These are phyloP conservation scores for Drosophila sucinea DNA, from an alignment of 1,140 invertebrate genomes.

Conservation along the genomic window DNA sequence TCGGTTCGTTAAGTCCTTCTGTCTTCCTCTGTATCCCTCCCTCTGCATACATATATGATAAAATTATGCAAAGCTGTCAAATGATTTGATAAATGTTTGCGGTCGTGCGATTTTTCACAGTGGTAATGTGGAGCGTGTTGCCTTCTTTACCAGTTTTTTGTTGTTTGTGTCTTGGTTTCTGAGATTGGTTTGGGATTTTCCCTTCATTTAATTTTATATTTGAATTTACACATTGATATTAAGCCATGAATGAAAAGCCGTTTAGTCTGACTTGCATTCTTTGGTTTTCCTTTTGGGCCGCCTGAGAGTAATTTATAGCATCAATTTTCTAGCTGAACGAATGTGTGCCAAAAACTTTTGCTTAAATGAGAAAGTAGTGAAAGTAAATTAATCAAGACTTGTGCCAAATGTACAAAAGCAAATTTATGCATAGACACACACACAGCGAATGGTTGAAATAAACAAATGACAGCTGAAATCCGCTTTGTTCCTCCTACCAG, in stretches of 20 bases:
- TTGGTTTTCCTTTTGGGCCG: not conserved
- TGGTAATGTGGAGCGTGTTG: slow-evolving; percentile 1
- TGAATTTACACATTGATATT: slow-evolving; percentile 12
- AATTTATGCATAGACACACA: slow-evolving; percentile 21
- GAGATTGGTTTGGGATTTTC: slow-evolving; percentile 4
- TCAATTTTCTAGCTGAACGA: slow-evolving; percentile 4
- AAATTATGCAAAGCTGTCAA: slow-evolving; percentile 43
- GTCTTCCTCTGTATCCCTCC: not conserved
- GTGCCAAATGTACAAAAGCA: slow-evolving; percentile 5
- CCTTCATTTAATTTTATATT: slow-evolving; percentile 27
- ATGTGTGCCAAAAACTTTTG: not conserved
- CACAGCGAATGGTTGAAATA: not conserved
- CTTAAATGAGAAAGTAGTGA: slow-evolving; percentile 1
- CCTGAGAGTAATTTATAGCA: slow-evolving; percentile 26
- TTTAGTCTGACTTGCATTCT: slow-evolving; percentile 13
- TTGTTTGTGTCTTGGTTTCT: not conserved
- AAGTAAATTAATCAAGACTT: slow-evolving; percentile 19
- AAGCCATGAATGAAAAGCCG: slow-evolving; percentile 10
- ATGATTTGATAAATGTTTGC: slow-evolving; percentile 36
- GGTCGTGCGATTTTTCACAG: slow-evolving; percentile 16
- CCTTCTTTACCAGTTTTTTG: not conserved
- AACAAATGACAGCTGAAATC: slow-evolving; percentile 14
- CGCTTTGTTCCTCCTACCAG: slow-evolving; percentile 2
- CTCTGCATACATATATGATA: slow-evolving; percentile 25
- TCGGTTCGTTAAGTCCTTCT: not conserved